A percentile compares a stretch with the other conserved stretches of the same genome.
These are phyloP conservation scores for Calypte anna DNA, from an alignment of 2,113 vertebrate species.

Conservation along the genomic window DNA sequence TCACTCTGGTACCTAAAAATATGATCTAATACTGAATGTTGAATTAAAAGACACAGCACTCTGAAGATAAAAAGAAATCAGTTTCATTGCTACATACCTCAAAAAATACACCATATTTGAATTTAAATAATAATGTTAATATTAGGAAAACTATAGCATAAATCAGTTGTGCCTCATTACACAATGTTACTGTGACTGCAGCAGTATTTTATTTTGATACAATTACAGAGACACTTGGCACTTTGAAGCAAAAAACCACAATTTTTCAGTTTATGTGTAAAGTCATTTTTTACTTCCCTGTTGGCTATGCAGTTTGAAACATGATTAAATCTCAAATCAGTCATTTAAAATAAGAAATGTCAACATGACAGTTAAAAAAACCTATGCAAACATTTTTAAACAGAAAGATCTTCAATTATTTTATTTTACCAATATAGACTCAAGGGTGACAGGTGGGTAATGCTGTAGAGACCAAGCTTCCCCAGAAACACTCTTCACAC, in stretches of 20 bases:
- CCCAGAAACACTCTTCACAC: not conserved
- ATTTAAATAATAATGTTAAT: constrained; percentile 33
- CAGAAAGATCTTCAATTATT: not conserved
- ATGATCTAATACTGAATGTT: not conserved
- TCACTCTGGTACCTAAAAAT: not conserved
- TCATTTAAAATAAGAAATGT: not conserved
- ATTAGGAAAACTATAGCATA: not conserved
- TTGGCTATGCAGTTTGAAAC: not conserved
- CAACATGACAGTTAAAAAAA: not conserved
- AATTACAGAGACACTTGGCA: constrained; percentile 13
- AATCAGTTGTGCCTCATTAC: constrained; percentile 17
- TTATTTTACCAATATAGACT: not conserved
- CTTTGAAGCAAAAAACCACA: not conserved
- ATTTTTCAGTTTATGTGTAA: not conserved
- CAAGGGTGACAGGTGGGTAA: not conserved
- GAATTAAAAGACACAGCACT: not conserved
- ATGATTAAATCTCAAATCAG: constrained; percentile 4
- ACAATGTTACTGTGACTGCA: not conserved
- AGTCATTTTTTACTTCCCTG: constrained; percentile 19
- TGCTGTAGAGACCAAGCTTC: not conserved
- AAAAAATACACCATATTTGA: not conserved
- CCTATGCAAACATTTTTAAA: not conserved
- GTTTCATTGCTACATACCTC: not conserved
- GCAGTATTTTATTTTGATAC: not conserved
- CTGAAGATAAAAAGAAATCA: not conserved